A percentile compares a stretch with the other conserved stretches of the same genome.
These are phyloP conservation scores for Lissocephala sabroskyi DNA, from an alignment of 2,888 invertebrate genomes.

Conservation along the genomic window DNA sequence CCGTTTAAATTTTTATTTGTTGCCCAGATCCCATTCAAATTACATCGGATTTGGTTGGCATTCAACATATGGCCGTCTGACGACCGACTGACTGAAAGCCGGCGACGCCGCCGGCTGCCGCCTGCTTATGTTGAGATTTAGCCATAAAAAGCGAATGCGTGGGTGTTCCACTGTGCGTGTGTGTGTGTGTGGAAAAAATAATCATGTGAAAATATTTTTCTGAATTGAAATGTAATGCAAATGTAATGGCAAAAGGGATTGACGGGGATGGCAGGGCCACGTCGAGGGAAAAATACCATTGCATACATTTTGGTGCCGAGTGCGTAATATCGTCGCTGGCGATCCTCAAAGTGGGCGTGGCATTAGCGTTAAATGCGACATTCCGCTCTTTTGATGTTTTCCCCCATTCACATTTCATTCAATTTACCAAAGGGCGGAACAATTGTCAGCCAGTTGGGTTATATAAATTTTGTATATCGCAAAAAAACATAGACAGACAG, in stretches of 20 bases:
- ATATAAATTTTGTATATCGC: neutral
- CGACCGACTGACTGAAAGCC: neutral
- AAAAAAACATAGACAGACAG: neutral
- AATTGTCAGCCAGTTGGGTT: constrained; percentile 11
- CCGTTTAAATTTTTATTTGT: constrained; percentile 44
- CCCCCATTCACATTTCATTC: constrained; percentile 19
- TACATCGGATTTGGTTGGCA: constrained; percentile 48
- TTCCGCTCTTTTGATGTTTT: constrained; percentile 7
- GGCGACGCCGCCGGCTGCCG: constrained; percentile 34
- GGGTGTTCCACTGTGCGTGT: too few species aligned
- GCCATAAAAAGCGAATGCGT: constrained; percentile 43
- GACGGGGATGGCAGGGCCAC: neutral
- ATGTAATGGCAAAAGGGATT: constrained; percentile 14
- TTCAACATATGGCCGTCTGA: constrained; percentile 51
- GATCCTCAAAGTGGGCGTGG: neutral
- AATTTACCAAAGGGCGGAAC: constrained; percentile 19
- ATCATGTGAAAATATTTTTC: constrained; percentile 31
- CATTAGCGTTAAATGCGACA: constrained; percentile 21
- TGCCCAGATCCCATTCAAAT: constrained; percentile 59
- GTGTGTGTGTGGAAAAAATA: too few species aligned
- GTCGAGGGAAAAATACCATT: constrained; percentile 18
- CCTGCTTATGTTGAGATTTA: constrained; percentile 59
- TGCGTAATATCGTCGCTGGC: neutral
- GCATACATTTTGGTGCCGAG: constrained; percentile 30
- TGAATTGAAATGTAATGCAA: constrained; percentile 64